Conservation (phyloP, 2,888 invertebrate genomes). For the Rotaria macrura region DNA sequence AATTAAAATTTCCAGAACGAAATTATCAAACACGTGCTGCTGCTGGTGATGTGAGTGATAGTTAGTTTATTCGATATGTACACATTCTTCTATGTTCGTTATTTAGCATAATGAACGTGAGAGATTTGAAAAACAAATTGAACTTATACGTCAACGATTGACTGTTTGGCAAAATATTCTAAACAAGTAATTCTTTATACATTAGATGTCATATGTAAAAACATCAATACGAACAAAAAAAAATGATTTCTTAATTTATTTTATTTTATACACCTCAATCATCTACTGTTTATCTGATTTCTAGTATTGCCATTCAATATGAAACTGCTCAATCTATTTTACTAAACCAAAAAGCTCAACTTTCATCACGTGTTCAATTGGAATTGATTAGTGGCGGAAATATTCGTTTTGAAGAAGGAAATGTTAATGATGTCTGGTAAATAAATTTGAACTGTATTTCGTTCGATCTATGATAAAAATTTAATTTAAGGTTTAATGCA, state of each 20-base stretch:
- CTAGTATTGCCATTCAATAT: neutral
- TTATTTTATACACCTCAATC: neutral
- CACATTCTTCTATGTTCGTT: neutral
- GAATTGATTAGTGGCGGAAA: slow-evolving; percentile 50
- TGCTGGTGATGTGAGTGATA: neutral
- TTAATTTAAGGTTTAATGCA: slow-evolving; percentile 43
- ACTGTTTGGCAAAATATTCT: slow-evolving; percentile 19
- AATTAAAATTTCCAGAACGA: neutral
- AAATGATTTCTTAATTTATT: too few species aligned
- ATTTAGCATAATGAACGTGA: slow-evolving; percentile 1
- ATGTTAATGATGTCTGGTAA: slow-evolving; percentile 44
- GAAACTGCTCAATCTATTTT: slow-evolving; percentile 5
- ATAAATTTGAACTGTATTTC: slow-evolving; percentile 18
- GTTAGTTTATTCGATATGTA: neutral
- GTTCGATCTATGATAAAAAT: neutral
- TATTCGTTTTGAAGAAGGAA: slow-evolving; percentile 48
- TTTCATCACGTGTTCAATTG: slow-evolving; percentile 35
- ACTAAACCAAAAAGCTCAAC: slow-evolving; percentile 8
- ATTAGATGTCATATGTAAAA: neutral
- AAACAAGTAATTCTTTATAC: neutral
- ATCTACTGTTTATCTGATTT: neutral
- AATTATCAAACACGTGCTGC: neutral
- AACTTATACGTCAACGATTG: neutral
- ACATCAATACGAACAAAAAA: too few species aligned
- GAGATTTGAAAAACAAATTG: slow-evolving; percentile 13